These are phyloP conservation scores for Rhaphigaster nebulosa DNA, from an alignment of 2,888 invertebrate genomes.

Conservation along the genomic window DNA sequence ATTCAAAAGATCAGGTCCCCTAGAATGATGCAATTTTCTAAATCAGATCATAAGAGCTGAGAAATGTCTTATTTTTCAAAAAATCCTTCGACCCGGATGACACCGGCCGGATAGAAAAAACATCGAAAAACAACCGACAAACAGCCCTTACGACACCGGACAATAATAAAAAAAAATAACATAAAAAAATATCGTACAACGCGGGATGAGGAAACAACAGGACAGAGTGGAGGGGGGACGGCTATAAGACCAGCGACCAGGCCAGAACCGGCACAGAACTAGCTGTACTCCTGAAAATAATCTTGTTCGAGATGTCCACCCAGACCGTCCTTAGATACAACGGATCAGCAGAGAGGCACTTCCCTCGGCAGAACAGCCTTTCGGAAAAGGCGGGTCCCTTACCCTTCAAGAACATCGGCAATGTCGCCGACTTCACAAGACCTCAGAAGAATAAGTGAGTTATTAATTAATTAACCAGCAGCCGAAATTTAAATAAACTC, in stretches of 20 bases:
- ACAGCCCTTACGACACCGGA: slow-evolving; percentile 12
- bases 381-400: not conserved
- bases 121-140: slow-evolving; percentile 7
- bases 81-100: slow-evolving; percentile 2
- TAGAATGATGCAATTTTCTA: not conserved
- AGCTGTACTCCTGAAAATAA: not conserved
- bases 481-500: not conserved
- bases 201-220: not conserved
- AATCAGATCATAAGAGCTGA: not conserved
- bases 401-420: slow-evolving; percentile 10
- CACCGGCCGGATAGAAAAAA: not conserved
- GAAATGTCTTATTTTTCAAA: not conserved
- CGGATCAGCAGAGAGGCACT: not conserved
- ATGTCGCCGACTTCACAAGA: slow-evolving; percentile 24
- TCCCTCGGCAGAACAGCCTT: not conserved
- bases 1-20: not conserved
- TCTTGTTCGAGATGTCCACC: slow-evolving; percentile 23
- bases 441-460: slow-evolving; percentile 55
- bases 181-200: not conserved
- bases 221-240: not conserved
- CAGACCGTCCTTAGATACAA: slow-evolving; percentile 29
- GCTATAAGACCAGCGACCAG: not conserved
- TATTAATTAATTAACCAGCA: not conserved
- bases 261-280: not conserved
- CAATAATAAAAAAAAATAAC: not conserved